Evolutionary conservation across 2,888 invertebrate species (phyloP).

Genomic region (Papilio demoleus): DNA sequence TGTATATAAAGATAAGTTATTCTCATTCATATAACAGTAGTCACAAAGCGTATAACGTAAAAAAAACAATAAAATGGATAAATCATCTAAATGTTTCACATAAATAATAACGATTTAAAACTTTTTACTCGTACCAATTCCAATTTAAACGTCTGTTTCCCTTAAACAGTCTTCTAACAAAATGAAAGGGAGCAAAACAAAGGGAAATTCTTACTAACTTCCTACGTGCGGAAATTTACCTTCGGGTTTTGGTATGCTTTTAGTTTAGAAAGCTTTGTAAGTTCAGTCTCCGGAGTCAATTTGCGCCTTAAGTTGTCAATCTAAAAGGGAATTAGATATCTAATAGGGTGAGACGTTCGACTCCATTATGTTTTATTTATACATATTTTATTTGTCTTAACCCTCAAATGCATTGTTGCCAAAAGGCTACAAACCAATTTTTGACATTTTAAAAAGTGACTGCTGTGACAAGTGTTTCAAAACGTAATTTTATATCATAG

Average conservation of each 20-base stretch:
- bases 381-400: not conserved
- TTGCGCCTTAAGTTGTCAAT: conserved; percentile 39
- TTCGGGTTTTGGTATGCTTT: conserved; percentile 44
- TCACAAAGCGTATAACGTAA: not conserved
- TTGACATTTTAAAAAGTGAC: too few species aligned
- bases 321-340: conserved; percentile 32
- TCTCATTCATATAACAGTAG: too few species aligned
- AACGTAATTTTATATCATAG: too few species aligned
- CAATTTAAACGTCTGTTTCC: conserved; percentile 23
- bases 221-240: conserved; percentile 48
- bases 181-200: conserved; percentile 42
- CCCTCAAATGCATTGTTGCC: too few species aligned
- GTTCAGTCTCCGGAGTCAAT: conserved; percentile 40
- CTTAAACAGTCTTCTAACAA: conserved; percentile 40
- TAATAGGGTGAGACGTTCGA: conserved; percentile 22
- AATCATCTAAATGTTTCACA: not conserved
- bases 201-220: conserved; percentile 47
- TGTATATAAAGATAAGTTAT: too few species aligned
- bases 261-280: conserved; percentile 43
- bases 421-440: too few species aligned
- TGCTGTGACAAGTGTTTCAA: too few species aligned
- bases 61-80: conserved; percentile 8
- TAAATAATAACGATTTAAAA: conserved; percentile 13
- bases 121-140: conserved; percentile 19
- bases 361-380: conserved; percentile 30